phyloP scores from a whole-genome alignment of 2,797 vertebrate species.

The Danio kyathit region DNA sequence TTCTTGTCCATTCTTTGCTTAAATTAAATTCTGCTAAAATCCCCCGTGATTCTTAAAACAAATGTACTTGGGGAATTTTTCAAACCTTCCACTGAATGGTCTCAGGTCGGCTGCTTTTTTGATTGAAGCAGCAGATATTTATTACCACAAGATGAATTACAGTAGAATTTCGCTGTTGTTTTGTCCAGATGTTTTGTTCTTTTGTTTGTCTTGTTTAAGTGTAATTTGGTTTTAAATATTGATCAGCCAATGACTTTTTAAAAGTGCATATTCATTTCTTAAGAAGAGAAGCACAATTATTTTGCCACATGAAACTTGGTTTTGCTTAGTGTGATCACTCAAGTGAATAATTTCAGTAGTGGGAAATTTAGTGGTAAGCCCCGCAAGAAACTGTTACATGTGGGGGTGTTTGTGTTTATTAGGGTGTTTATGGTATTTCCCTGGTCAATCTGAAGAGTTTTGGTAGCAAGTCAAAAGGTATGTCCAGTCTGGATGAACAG shows the following conservation, averaged over 20 bases:
- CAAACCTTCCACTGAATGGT: slow-evolving; percentile 3
- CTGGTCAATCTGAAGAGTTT: slow-evolving; percentile 58
- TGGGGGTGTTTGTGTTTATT: slow-evolving; percentile 48
- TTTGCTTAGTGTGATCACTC: slow-evolving; percentile 53
- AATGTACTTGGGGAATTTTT: slow-evolving; percentile 31
- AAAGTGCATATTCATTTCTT: neutral
- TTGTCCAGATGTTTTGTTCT: neutral
- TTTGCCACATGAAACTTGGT: slow-evolving; percentile 43
- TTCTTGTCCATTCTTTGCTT: neutral
- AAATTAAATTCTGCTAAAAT: slow-evolving; percentile 1
- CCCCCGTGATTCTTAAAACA: slow-evolving; percentile 1
- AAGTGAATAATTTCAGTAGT: slow-evolving; percentile 57
- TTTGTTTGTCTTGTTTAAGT: neutral
- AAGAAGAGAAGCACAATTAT: neutral
- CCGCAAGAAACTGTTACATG: slow-evolving; percentile 52
- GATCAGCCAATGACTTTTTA: neutral
- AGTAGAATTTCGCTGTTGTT: neutral
- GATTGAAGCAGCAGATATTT: neutral
- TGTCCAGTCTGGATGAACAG: slow-evolving; percentile 34
- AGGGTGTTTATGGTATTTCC: slow-evolving; percentile 55
- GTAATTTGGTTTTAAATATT: neutral
- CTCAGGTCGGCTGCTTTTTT: neutral
- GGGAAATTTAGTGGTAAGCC: slow-evolving; percentile 64
- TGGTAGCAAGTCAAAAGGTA: neutral
- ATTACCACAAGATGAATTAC: neutral